These are phyloP conservation scores for Tolypeutes matacus DNA, from an alignment of 2,797 vertebrate species.

Conservation along the genomic window DNA sequence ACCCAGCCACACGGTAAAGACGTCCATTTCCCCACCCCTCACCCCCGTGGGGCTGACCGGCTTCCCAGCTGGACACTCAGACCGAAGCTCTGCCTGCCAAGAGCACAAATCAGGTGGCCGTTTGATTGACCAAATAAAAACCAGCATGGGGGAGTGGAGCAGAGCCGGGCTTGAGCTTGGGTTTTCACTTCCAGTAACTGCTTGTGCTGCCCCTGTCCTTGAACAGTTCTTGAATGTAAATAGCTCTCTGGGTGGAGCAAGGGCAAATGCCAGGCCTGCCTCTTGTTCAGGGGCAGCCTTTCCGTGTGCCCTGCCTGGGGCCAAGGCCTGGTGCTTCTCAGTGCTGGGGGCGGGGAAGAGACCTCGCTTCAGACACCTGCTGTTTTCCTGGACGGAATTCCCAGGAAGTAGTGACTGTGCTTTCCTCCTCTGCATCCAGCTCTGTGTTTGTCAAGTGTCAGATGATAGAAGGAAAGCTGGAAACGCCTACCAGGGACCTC, in stretches of 20 bases:
- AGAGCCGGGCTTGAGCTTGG: constrained; percentile 40
- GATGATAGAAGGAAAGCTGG: background rate
- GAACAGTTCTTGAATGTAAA: constrained; percentile 81
- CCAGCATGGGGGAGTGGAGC: constrained; percentile 26
- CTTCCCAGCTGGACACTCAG: constrained; percentile 69
- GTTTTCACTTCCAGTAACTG: constrained; percentile 67
- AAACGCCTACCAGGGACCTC: background rate
- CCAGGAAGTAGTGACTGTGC: background rate
- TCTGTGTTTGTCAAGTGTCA: background rate
- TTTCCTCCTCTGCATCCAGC: background rate
- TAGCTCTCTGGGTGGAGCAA: constrained; percentile 57
- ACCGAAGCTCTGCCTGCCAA: constrained; percentile 64
- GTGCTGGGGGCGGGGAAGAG: background rate
- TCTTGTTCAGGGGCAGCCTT: background rate
- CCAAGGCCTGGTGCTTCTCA: background rate
- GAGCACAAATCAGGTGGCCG: background rate
- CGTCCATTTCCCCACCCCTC: background rate
- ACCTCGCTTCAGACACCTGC: background rate
- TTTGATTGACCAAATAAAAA: constrained; percentile 65
- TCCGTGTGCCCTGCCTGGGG: background rate
- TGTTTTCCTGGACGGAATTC: background rate
- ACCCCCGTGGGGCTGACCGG: background rate
- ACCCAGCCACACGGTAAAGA: constrained; percentile 65
- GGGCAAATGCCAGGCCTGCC: background rate
- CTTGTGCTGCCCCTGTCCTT: constrained; percentile 82